Evolutionary conservation across 2,113 vertebrate genomes (phyloP), one percentile per base, ranked within the genome.

Genomic region (Paramormyrops kingsleyae): DNA sequence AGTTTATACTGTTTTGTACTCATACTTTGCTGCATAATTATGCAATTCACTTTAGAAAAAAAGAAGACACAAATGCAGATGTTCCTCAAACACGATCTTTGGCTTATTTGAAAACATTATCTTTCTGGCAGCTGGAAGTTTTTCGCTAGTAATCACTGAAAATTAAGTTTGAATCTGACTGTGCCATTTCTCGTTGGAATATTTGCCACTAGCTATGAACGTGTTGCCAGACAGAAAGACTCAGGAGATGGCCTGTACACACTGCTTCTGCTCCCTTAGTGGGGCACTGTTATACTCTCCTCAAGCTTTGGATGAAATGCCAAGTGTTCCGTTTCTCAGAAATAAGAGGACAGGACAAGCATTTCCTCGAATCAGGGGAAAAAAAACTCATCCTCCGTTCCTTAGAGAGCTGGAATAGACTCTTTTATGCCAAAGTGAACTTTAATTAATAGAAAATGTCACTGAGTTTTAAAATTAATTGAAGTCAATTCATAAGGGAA

Each of bases 361-460:
- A 70, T 70, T 70, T 31, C 27, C n/a, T 83, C 5, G 12, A 44
- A 6, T 83, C 35, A 83, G 42, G 80, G 7, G 24, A 83, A 83
- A 83, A 83, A 83, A 42, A 17, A 10, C 80, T 83, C 42, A 42
- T 46, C 80, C 3, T 44, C 35, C 17, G 0, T 6, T 39, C 80
- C 15, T 12, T 42, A 15, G 42, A 53, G 86, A 31, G 27, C 49
- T 53, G n/a, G 13, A 87, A 31, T 49, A 4, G n/a, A 70, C 62
- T 31, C 10, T 35, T 52, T 87, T 39, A 87, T 87, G 86, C 27
- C n/a, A 19, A 87, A 87, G 86, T 87, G 27, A 39, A 53, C 86
- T 35, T 53, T 53, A 87, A 31, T 53, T 50, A 53, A 31, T 52
- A 53, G 86, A 52, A 87, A 87, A 87, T 87, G 86, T 53, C 50